Base-by-base conservation (phyloP, 2,113 vertebrate genomes). In the Sarotherodon lohbergeri region DNA sequence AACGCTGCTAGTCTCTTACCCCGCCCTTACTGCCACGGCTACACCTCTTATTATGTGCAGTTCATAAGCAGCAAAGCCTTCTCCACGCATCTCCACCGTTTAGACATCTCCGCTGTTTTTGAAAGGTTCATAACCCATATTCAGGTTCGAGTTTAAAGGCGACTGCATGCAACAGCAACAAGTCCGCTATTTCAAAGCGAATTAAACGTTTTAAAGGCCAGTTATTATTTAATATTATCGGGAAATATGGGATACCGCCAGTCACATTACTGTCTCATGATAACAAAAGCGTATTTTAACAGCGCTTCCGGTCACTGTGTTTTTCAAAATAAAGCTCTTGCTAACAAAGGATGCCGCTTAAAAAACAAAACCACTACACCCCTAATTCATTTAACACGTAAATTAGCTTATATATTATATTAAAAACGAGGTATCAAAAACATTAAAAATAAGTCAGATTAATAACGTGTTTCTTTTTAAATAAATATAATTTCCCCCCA, bases 291-390 rank as follows among this genome's bases (percentile, higher is more conserved):
- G 48, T 9, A 14, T 43, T 11, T 4, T 29, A 17, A 2, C 0
- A 10, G 9, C 4, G 22, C 80, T 91, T 93, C 91, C 89, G 82
- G 88, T 80, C 14, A 19, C 1, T 3, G 1, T 1, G 5, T 2
- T 61, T 89, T 88, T 90, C 86, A 85, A 85, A 88, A 86, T 12
- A 86, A 88, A 16, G 11, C 9, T 11, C 17, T n/a, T 8, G 19
- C 17, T 22, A 48, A 32, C 41, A 29, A 76, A 29, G 22, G 5
- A 14, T 76, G 9, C 1, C 14, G 3, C 14, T 29, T 27, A 76
- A 17, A 76, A 41, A 63, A n/a, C 4, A 46, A 10, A 73, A 17
- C 24, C 39, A 27, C 22, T 46, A 46, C 66, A 73, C 41, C 22
- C 0, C 22, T 17, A 46, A 73, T 27, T 27, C 6, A 46, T 73